Percentiles rank a stretch among this genome's conserved stretches.
These are phyloP conservation scores for Auanema sp. DNA, from an alignment of 2,888 invertebrate genomes.

Conservation along the genomic window DNA sequence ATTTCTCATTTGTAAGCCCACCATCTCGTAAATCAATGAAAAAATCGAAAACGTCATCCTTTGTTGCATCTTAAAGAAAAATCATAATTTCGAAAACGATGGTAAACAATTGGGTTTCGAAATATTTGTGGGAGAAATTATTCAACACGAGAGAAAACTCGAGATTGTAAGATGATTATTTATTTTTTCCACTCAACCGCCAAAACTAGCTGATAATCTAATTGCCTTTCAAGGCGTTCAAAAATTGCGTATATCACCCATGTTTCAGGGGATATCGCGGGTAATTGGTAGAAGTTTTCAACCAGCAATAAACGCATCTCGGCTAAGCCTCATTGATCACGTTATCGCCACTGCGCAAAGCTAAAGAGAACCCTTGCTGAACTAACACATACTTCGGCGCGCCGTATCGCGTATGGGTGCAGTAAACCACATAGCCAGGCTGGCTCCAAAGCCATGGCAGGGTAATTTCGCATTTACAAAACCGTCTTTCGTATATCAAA, in stretches of 20 bases:
- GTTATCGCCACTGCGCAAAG: constrained; percentile 63
- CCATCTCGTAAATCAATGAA: constrained; percentile 39
- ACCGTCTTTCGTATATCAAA: neutral
- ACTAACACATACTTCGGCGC: too few relatives aligned
- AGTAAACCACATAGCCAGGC: neutral
- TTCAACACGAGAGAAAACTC: too few relatives aligned
- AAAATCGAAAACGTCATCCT: constrained; percentile 37
- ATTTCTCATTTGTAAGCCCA: constrained; percentile 27
- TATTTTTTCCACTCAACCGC: too few relatives aligned
- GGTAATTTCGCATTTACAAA: neutral
- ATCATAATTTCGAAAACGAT: neutral
- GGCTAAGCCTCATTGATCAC: constrained; percentile 63
- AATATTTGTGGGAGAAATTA: neutral
- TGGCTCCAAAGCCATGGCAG: neutral
- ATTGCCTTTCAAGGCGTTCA: constrained; percentile 25
- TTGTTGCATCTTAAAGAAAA: constrained; percentile 21
- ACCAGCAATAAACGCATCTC: constrained; percentile 64
- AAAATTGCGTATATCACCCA: constrained; percentile 55
- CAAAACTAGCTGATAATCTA: too few relatives aligned
- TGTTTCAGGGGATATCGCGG: constrained; percentile 57
- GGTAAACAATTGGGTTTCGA: neutral
- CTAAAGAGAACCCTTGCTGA: constrained; percentile 19
- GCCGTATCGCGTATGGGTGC: neutral
- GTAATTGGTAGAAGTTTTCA: constrained; percentile 64
- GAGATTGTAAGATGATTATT: too few relatives aligned